Base-by-base conservation (phyloP, 2,888 invertebrate species). In the Cactoblastis cactorum region DNA sequence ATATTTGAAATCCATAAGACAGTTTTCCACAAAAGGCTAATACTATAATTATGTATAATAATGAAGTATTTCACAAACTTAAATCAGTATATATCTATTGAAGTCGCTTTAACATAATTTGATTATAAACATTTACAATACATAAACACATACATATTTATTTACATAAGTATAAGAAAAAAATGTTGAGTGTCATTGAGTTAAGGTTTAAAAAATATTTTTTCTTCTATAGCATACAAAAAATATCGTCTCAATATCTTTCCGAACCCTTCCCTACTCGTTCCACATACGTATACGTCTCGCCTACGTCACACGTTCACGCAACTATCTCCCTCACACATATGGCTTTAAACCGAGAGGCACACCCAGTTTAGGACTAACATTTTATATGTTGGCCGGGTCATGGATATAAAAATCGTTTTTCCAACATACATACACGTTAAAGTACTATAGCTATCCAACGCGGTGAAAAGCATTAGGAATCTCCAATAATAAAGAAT, bases 351-450 rank as follows among this genome's bases (percentile, higher is more conserved):
- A 81, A 87, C 62, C 54, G 74, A 71, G 86, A 82, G 52, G 52
- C 52, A 57, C 50, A 28, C 62, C 62, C 61, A 80, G 83, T 84
- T 85, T 83, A 86, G 85, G 88, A 80, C 85, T 77, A 90, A 90
- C 88, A 82, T 84, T 89, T 90, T 90, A 90, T 89, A 86, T 77
- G 89, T 90, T 90, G 81, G 84, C 87, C 73, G 87, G 89, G 90
- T 90, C 90, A 90, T 84, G 87, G 89, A 89, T 88, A 87, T 89
- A 89, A 87, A 86, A 88, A 86, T 86, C 86, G 83, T 84, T 88
- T 83, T 43, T 43, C 43, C 74, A 69, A 83, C 77, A 74, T 74
- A 80, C 64, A 71, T 71, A 74, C 55, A 65, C 62, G 67, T 63
- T 24, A 59, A 64, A 68, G 62, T 68, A 62, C 59, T 68, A 62